Evolutionary conservation across 30 jellyfish, hydroid and myxozoan genomes (phyloP).

Genomic region (Aurelia sp.): DNA sequence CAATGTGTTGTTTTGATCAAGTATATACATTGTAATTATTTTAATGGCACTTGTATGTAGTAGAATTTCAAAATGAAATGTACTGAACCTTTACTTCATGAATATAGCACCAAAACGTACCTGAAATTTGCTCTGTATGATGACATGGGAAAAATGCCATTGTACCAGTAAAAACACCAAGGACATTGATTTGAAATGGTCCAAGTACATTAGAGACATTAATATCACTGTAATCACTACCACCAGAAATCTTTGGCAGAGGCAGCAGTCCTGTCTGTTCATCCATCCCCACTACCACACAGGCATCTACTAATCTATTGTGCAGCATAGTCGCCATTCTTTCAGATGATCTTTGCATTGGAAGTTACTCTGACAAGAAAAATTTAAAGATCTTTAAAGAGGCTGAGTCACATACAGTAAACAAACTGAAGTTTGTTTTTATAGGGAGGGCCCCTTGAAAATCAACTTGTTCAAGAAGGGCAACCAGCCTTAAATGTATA

Average conservation of each 20-base stretch:
- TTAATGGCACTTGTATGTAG: too few species aligned
- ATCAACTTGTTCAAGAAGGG: too few species aligned
- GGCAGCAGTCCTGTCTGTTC: conserved; percentile 82
- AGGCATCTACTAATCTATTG: conserved; percentile 81
- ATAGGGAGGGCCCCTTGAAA: too few species aligned
- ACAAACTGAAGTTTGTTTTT: too few species aligned
- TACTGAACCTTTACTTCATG: too few species aligned
- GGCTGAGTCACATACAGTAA: too few species aligned
- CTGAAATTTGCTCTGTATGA: conserved; percentile 57
- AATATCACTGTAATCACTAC: conserved; percentile 14
- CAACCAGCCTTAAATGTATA: too few species aligned
- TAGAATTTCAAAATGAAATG: too few species aligned
- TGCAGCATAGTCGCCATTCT: conserved; percentile 34
- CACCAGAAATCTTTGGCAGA: conserved; percentile 10
- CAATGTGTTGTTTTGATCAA: too few species aligned
- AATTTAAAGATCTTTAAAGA: too few species aligned
- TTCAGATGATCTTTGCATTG: background rate
- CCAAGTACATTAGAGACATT: conserved; percentile 48
- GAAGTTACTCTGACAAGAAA: too few species aligned
- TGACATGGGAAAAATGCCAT: conserved; percentile 85
- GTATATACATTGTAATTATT: too few species aligned
- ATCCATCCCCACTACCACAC: conserved; percentile 93
- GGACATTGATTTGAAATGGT: conserved; percentile 86
- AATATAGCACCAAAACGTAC: conserved; percentile 16
- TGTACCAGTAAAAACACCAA: conserved; percentile 87